These are phyloP conservation scores for Noctua pronuba DNA, from an alignment of 2,888 invertebrate genomes.

Conservation along the genomic window DNA sequence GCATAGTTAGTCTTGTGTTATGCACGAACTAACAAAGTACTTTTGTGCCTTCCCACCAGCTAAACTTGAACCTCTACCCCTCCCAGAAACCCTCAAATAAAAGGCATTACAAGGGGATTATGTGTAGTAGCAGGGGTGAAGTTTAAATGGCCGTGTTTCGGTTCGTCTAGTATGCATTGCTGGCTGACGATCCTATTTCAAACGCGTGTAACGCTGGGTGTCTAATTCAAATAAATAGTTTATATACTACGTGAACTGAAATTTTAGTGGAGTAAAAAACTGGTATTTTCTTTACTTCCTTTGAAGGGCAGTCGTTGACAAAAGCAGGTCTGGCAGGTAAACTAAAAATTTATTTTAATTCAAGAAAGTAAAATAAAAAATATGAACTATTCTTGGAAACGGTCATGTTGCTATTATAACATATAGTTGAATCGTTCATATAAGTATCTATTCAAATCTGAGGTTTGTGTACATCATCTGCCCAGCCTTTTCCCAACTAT, in stretches of 20 bases:
- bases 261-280: constrained; percentile 8
- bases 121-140: constrained; percentile 28
- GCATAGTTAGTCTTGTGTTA: constrained; percentile 55
- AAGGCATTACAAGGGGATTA: background rate
- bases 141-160: constrained; percentile 44
- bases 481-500: too few species aligned
- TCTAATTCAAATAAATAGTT: constrained; percentile 69
- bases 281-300: background rate
- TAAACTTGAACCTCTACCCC: constrained; percentile 27
- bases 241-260: constrained; percentile 50
- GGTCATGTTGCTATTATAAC: too few species aligned
- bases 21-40: constrained; percentile 65
- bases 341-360: background rate
- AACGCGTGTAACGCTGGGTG: constrained; percentile 56
- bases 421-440: background rate
- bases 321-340: background rate
- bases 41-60: constrained; percentile 44
- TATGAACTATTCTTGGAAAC: background rate
- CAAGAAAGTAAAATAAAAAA: background rate
- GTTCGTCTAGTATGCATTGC: constrained; percentile 72
- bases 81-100: background rate
- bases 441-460: background rate
- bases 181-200: constrained; percentile 68
- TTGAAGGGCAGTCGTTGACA: background rate
- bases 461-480: background rate